Evolutionary conservation across 2,888 invertebrate species (phyloP), one percentile per base, ranked within the genome.

Genomic region (Nysson spinosus): DNA sequence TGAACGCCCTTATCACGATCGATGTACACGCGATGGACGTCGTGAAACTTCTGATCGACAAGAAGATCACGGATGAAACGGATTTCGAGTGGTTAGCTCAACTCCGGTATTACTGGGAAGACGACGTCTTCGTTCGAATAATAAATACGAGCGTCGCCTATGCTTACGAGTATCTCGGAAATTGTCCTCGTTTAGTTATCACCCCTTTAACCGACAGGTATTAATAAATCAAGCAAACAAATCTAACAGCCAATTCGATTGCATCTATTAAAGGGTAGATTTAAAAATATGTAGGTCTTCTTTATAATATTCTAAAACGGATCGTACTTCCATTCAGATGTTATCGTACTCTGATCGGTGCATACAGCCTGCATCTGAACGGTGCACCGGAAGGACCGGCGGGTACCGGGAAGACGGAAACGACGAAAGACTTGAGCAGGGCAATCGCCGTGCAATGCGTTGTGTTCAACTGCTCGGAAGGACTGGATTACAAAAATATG

Each of bases 391-490:
- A 94, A 88, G 94, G 94, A 0, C 96, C 96, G 0, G 94, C 95
- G 0, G 95, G 96, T 0, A 96, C 96, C 0, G 96, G 96, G 0
- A 96, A 96, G 88, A 96, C 96, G 0, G 96, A 96, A 89, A 95
- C 96, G 12, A 95, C 95, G 0, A 97, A 97, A 88, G 97, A 97
- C 88, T 89, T 97, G 69, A 96, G 96, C 3, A 96, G 96, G 88
- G 96, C 96, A 0, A 83, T 97, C 43, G 97, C 96, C 0, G 95
- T 97, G 1, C 96, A 96, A 82, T 95, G 95, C 83, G 93, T 96
- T 0, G 94, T 95, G 0, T 96, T 96, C 85, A 95, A 95, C 86
- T 96, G 95, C 84, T 95, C 95, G 0, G 95, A 95, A 82, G 95
- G 95, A 7, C 88, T 96, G 63, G 95, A 95, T 86, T 95, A 95